These are phyloP conservation scores for Agonopterix arenella DNA, from an alignment of 2,888 invertebrate species.

Conservation along the genomic window DNA sequence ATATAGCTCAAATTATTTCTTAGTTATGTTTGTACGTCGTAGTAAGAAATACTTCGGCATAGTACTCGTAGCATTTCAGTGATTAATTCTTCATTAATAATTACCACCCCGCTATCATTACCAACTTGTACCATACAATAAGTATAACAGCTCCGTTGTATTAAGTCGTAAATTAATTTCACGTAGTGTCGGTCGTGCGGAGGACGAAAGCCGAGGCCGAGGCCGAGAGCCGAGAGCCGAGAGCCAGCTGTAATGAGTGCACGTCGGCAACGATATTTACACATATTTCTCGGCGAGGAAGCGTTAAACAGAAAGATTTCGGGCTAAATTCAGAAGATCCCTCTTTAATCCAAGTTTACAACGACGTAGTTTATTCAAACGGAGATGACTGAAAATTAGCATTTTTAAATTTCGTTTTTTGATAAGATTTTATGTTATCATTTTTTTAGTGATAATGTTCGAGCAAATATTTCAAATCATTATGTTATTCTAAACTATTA, in stretches of 20 bases:
- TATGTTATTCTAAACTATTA: too few species aligned
- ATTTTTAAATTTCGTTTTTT: conserved; percentile 34
- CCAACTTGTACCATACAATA: conserved; percentile 12
- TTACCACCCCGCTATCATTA: neutral
- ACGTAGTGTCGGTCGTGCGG: conserved; percentile 23
- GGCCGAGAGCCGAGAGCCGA: neutral
- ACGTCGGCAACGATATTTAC: conserved; percentile 30
- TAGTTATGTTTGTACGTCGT: too few species aligned
- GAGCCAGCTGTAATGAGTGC: conserved; percentile 36
- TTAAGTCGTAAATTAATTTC: conserved; percentile 63
- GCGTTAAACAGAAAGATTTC: conserved; percentile 2
- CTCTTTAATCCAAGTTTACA: conserved; percentile 44
- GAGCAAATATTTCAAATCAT: too few species aligned
- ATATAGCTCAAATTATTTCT: too few species aligned
- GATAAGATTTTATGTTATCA: too few species aligned
- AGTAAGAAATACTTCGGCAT: too few species aligned
- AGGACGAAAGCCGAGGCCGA: too few species aligned
- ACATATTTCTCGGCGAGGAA: conserved; percentile 29
- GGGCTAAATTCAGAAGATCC: conserved; percentile 17
- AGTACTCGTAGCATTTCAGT: too few species aligned
- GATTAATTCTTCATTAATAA: too few species aligned
- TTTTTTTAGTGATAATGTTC: too few species aligned
- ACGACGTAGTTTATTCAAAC: conserved; percentile 48
- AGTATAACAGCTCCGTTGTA: conserved; percentile 33
- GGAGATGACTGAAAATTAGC: conserved; percentile 35